Base-by-base conservation (phyloP, 2,113 vertebrate genomes). In the Alectura lathami region DNA sequence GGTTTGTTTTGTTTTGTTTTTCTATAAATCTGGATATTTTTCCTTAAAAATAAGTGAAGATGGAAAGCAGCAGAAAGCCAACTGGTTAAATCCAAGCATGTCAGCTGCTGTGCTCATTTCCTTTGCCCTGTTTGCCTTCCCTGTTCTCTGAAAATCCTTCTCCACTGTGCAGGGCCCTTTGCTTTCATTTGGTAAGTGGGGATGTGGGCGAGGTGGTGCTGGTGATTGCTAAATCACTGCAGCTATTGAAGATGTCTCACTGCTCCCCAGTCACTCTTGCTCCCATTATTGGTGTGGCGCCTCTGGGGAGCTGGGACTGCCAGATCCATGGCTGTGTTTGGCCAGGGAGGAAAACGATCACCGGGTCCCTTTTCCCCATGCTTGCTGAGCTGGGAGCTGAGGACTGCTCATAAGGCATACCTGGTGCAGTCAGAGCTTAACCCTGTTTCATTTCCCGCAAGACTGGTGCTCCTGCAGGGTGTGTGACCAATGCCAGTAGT, bases 391-490 rank as follows among this genome's bases (percentile, higher is more conserved):
- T 72, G 8, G 15, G 27, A 6, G 6, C 8, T 12, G 51, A 78
- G 62, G 38, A 26, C 0, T 8, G 1, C 13, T 38, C 22, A 3
- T 14, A 47, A n/a, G 48, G 34, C 9, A 2, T 3, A 9, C 1
- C 7, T 27, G 23, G 9, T 13, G 51, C 32, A 47, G 51, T 7
- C 73, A 79, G 69, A 60, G 32, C 0, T 0, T 0, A 20, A 20
- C 30, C 24, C 26, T 16, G 4, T 16, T 81, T 36, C 23, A 2
- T 22, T 56, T 51, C 11, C 29, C 30, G 22, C 43, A 47, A 38
- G 60, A 16, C 13, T 83, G 3, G 38, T 24, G 57, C 20, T 57
- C 53, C 77, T 70, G 69, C 34, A 32, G 30, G 13, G 7, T 42
- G 20, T 50, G 63, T 42, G 45, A 60, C 62, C 45, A 3, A 16